Conservation (phyloP, 1,140 invertebrate genomes). For the Archivesica marissinica region DNA sequence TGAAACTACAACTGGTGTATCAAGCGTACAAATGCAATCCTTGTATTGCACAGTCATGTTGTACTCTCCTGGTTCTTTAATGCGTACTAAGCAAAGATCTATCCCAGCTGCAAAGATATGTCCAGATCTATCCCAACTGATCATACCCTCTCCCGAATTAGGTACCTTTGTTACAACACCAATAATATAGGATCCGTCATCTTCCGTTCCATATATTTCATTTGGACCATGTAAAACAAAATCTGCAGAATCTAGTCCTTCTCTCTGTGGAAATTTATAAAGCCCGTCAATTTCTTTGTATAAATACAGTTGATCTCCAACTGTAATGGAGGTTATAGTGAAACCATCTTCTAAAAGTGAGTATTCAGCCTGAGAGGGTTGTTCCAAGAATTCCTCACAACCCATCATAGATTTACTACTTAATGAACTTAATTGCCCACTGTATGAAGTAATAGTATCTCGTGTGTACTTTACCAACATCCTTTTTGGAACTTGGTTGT, state of each 20-base stretch:
- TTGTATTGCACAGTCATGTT: slow-evolving; percentile 27
- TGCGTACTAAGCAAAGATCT: slow-evolving; percentile 6
- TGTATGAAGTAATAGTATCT: not conserved
- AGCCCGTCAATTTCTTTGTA: slow-evolving; percentile 1
- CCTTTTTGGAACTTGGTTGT: slow-evolving; percentile 15
- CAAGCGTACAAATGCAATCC: not conserved
- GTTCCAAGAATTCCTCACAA: slow-evolving; percentile 6
- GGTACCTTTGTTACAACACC: slow-evolving; percentile 6
- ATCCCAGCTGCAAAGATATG: not conserved
- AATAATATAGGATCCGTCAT: not conserved
- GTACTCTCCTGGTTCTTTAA: not conserved
- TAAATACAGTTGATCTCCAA: slow-evolving; percentile 9
- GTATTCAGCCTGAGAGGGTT: slow-evolving; percentile 4
- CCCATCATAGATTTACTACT: slow-evolving; percentile 6
- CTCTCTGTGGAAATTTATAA: slow-evolving; percentile 8
- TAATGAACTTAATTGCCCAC: not conserved
- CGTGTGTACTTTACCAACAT: slow-evolving; percentile 30
- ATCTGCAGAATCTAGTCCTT: not conserved
- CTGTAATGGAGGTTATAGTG: not conserved
- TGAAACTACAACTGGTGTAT: slow-evolving; percentile 26
- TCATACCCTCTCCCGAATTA: slow-evolving; percentile 1
- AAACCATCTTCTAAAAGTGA: slow-evolving; percentile 22
- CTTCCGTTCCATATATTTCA: slow-evolving; percentile 31
- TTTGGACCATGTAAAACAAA: slow-evolving; percentile 20
- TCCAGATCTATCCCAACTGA: not conserved